These are phyloP conservation scores for Epizoanthus illoricatus DNA, from an alignment of 92 coral and sea anemone species.

Conservation along the genomic window DNA sequence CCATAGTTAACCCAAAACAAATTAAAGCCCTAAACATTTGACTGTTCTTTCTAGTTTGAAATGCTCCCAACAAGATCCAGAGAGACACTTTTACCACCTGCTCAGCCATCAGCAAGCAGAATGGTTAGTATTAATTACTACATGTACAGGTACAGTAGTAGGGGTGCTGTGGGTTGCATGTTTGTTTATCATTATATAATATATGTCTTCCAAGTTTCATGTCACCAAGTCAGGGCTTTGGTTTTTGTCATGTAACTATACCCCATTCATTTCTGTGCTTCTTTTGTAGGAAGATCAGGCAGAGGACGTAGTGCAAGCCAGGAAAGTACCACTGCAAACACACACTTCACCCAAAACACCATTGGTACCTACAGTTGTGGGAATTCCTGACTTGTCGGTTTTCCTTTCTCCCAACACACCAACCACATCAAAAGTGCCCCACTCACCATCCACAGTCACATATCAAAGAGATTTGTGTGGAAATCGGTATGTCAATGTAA, in stretches of 20 bases:
- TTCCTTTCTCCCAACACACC: slow-evolving; percentile 59
- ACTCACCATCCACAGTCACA: background rate
- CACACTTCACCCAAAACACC: slow-evolving; percentile 51
- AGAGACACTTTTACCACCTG: background rate
- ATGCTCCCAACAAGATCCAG: slow-evolving; percentile 7
- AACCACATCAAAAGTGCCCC: slow-evolving; percentile 6
- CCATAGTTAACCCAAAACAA: too few species aligned
- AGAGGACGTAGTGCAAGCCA: background rate
- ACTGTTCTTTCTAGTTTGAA: slow-evolving; percentile 20
- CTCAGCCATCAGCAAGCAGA: background rate
- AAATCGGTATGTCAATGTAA: background rate
- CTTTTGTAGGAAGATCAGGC: too few species aligned
- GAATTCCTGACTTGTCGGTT: slow-evolving; percentile 48
- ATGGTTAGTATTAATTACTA: background rate
- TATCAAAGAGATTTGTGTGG: background rate
- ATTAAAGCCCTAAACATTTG: too few species aligned
- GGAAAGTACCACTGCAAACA: too few species aligned
- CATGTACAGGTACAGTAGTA: background rate
- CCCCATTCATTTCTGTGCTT: too few species aligned
- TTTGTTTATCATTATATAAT: too few species aligned
- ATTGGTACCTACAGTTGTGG: slow-evolving; percentile 38
- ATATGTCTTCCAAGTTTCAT: too few species aligned
- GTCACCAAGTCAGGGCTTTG: too few species aligned
- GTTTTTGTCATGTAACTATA: too few species aligned
- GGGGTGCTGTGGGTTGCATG: too few species aligned